These are phyloP conservation scores for Cinclus cinclus DNA, from an alignment of 2,113 vertebrate species.

Conservation along the genomic window DNA sequence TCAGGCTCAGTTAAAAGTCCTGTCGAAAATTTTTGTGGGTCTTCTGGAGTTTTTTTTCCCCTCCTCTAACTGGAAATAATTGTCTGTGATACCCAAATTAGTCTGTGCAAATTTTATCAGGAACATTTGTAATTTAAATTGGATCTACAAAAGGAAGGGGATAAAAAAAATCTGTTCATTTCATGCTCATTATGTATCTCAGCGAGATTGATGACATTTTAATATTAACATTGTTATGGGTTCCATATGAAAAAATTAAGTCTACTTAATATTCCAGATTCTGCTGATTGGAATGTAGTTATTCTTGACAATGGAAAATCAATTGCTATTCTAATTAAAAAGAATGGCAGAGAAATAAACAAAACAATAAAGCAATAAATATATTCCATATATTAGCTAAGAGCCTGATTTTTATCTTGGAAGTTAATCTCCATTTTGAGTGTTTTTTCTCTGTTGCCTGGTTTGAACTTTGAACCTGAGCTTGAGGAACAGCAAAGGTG, in stretches of 20 bases:
- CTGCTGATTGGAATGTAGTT: slow-evolving; percentile 35
- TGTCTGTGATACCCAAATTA: slow-evolving; percentile 47
- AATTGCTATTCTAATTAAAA: slow-evolving; percentile 47
- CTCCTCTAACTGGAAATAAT: slow-evolving; percentile 24
- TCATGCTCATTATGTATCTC: slow-evolving; percentile 66
- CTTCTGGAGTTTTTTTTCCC: neutral
- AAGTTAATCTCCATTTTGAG: neutral
- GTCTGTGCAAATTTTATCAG: slow-evolving; percentile 45
- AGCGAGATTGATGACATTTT: slow-evolving; percentile 58
- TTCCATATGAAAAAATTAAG: slow-evolving; percentile 33
- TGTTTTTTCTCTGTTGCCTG: accelerated
- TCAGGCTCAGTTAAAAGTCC: neutral
- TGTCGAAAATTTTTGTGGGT: neutral
- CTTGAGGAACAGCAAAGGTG: neutral
- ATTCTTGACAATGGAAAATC: slow-evolving; percentile 50
- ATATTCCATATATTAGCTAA: neutral
- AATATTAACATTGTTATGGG: slow-evolving; percentile 59
- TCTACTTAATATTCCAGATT: slow-evolving; percentile 48
- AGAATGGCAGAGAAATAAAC: slow-evolving; percentile 38
- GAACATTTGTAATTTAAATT: slow-evolving; percentile 71
- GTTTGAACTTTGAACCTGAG: neutral
- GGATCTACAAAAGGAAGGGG: neutral
- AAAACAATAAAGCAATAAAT: neutral
- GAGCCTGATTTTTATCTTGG: neutral
- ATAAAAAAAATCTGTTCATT: slow-evolving; percentile 32